These are phyloP conservation scores for Atherinosoma microstoma DNA, from an alignment of 2,797 vertebrate species.

Conservation along the genomic window DNA sequence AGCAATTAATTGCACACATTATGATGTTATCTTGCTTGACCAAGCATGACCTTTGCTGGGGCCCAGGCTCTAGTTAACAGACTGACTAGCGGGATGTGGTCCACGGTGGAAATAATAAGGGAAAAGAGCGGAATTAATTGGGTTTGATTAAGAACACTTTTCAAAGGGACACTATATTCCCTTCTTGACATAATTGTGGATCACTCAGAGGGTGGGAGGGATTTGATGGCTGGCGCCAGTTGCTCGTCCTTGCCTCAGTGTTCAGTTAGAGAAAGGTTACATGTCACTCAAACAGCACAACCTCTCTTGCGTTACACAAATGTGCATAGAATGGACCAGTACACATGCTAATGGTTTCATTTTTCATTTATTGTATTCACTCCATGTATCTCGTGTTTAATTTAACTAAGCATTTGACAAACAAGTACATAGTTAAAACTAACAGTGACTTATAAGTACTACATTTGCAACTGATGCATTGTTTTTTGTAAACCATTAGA, in stretches of 20 bases:
- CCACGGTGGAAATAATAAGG: constrained; percentile 84
- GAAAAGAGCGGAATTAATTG: constrained; percentile 89
- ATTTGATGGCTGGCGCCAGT: constrained; percentile 80
- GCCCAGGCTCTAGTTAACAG: constrained; percentile 80
- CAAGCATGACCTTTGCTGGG: constrained; percentile 74
- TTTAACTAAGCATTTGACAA: neutral
- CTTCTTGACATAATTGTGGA: constrained; percentile 81
- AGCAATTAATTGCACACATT: constrained; percentile 82
- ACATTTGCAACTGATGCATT: too few species aligned
- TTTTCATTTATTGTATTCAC: constrained; percentile 8
- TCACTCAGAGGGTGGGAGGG: constrained; percentile 55
- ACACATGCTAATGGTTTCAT: constrained; percentile 13
- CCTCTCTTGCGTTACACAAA: constrained; percentile 10
- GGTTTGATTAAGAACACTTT: constrained; percentile 85
- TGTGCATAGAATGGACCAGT: neutral
- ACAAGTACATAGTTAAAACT: too few species aligned
- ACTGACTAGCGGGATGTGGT: constrained; percentile 78
- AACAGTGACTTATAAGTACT: too few species aligned
- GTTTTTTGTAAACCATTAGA: too few species aligned
- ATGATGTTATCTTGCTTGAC: constrained; percentile 80
- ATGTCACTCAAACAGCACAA: constrained; percentile 45
- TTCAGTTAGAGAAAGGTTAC: constrained; percentile 50
- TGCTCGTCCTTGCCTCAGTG: constrained; percentile 59
- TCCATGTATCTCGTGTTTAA: neutral
- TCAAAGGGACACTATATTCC: constrained; percentile 79